Conservation (phyloP, 2,113 vertebrate species). For the Cyrtonyx montezumae region DNA sequence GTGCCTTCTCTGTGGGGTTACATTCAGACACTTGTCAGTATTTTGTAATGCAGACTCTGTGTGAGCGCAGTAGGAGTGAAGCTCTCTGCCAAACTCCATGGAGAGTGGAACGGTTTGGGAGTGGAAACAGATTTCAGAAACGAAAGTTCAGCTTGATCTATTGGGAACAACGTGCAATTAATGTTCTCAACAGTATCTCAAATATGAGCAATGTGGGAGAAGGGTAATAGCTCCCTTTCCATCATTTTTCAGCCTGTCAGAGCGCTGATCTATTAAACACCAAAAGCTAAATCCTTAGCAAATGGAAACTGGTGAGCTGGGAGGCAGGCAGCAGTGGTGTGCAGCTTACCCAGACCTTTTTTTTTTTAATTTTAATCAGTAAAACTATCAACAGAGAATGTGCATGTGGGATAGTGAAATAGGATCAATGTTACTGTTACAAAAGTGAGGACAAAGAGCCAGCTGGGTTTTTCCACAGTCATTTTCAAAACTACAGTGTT, state of each 20-base stretch:
- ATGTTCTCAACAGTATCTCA: slow-evolving; percentile 61
- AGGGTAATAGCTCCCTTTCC: slow-evolving; percentile 68
- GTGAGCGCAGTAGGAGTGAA: slow-evolving; percentile 38
- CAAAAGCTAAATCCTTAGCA: slow-evolving; percentile 31
- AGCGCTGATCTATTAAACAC: slow-evolving; percentile 21
- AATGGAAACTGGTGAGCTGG: neutral
- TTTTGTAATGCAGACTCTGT: slow-evolving; percentile 38
- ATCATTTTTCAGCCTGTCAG: slow-evolving; percentile 62
- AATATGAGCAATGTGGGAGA: slow-evolving; percentile 69
- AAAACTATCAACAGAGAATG: slow-evolving; percentile 15
- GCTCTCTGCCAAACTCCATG: slow-evolving; percentile 47
- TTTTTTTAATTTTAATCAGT: neutral
- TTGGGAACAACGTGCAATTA: slow-evolving; percentile 65
- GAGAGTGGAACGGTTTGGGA: slow-evolving; percentile 58
- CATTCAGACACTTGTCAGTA: neutral
- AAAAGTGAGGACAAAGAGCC: slow-evolving; percentile 63
- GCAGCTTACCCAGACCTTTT: neutral
- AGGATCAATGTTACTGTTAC: slow-evolving; percentile 60
- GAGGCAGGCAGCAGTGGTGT: neutral
- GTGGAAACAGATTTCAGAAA: slow-evolving; percentile 65
- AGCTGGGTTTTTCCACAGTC: slow-evolving; percentile 67
- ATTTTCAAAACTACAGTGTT: slow-evolving; percentile 24
- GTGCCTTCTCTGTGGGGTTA: slow-evolving; percentile 33
- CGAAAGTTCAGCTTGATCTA: slow-evolving; percentile 63
- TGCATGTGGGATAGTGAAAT: slow-evolving; percentile 50